These are phyloP conservation scores for Himalopsyche anomala DNA, from an alignment of 2,888 invertebrate species.

Conservation along the genomic window DNA sequence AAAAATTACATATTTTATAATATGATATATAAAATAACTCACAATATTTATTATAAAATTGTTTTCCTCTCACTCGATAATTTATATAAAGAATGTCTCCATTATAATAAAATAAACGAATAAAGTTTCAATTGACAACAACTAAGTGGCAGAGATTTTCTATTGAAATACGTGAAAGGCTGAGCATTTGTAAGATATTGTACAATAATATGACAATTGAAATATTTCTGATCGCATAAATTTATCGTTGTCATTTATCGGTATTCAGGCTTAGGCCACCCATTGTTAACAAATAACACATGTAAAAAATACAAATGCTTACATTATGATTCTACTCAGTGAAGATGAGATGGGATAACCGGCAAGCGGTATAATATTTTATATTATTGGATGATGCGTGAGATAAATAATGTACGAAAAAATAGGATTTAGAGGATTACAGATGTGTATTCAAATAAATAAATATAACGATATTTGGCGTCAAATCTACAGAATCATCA, in stretches of 20 bases:
- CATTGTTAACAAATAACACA: slow-evolving; percentile 36
- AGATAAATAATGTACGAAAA: too few relatives aligned
- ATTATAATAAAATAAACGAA: background rate
- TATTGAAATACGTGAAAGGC: slow-evolving; percentile 14
- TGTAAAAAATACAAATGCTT: slow-evolving; percentile 24
- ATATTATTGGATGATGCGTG: too few relatives aligned
- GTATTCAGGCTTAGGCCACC: slow-evolving; percentile 35
- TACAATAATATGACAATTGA: slow-evolving; percentile 42
- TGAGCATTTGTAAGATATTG: slow-evolving; percentile 35
- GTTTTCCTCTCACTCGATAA: background rate
- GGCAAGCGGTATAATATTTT: too few relatives aligned
- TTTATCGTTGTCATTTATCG: slow-evolving; percentile 28
- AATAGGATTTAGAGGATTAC: too few relatives aligned
- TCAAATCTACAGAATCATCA: too few relatives aligned
- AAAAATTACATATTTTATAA: too few relatives aligned
- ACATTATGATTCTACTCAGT: slow-evolving; percentile 2
- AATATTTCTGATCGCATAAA: slow-evolving; percentile 31
- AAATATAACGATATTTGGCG: too few relatives aligned
- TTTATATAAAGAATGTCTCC: slow-evolving; percentile 4
- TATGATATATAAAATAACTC: too few relatives aligned
- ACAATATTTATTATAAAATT: background rate
- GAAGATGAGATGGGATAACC: background rate
- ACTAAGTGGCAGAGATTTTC: slow-evolving; percentile 38
- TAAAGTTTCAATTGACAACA: slow-evolving; percentile 23
- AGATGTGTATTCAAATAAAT: too few relatives aligned